phyloP scores from a whole-genome alignment of 2,888 invertebrate genomes.

The Meandrusa payeni region DNA sequence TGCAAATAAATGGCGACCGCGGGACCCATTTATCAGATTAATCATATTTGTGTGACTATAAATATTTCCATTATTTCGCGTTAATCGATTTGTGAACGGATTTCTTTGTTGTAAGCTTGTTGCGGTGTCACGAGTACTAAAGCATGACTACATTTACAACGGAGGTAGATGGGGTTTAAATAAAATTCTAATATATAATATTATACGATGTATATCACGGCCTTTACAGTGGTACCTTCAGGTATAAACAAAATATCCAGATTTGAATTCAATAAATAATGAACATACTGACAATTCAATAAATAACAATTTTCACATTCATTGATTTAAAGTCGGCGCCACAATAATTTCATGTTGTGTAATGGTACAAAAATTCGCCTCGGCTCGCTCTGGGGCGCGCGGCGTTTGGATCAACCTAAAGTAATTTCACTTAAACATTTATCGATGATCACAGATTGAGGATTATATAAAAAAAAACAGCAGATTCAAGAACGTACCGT shows the following conservation, averaged over 20 bases:
- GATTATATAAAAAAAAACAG: conserved; percentile 78
- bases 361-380: conserved; percentile 47
- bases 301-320: conserved; percentile 76
- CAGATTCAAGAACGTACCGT: conserved; percentile 77
- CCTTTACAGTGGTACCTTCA: conserved; percentile 78
- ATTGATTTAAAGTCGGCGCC: conserved; percentile 64
- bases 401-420: conserved; percentile 68
- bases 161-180: conserved; percentile 47
- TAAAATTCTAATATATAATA: conserved; percentile 72
- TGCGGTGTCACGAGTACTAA: no score
- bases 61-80: no score
- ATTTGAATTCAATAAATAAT: conserved; percentile 77
- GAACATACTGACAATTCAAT: conserved; percentile 72
- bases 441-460: conserved; percentile 80
- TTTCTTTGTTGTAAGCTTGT: no score
- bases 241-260: conserved; percentile 78
- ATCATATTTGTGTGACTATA: no score
- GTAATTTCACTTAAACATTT: conserved; percentile 73
- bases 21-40: no score
- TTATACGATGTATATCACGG: conserved; percentile 80
- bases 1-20: no score
- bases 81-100: no score
- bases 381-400: conserved; percentile 57
- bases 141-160: no score
- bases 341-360: conserved; percentile 69